These are phyloP conservation scores for Muscidifurax raptorellus DNA, from an alignment of 1,140 invertebrate species.

Conservation along the genomic window DNA sequence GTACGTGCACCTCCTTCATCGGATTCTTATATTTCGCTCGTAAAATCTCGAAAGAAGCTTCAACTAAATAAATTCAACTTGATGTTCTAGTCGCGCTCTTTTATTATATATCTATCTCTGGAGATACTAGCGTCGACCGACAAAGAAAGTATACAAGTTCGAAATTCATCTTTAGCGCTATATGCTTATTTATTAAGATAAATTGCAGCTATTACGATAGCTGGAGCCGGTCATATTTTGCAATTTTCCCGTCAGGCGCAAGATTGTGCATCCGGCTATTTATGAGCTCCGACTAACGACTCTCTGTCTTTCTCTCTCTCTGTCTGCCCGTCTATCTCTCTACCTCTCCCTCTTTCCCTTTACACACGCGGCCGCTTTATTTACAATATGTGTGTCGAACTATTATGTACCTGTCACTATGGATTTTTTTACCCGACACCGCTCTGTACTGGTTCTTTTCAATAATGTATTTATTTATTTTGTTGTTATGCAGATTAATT, in stretches of 20 bases:
- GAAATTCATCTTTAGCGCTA: not conserved
- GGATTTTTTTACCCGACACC: not conserved
- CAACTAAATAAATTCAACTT: constrained; percentile 21
- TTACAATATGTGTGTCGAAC: not conserved
- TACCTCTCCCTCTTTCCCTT: not conserved
- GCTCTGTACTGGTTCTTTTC: not conserved
- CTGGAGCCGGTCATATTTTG: constrained; percentile 63
- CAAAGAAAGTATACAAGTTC: constrained; percentile 4
- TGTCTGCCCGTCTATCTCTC: not conserved
- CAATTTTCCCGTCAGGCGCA: constrained; percentile 63
- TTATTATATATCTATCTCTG: no score
- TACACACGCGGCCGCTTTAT: no score
- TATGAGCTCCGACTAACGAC: constrained; percentile 52
- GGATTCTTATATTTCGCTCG: constrained; percentile 2
- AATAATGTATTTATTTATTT: no score
- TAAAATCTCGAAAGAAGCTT: constrained; percentile 6
- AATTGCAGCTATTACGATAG: constrained; percentile 65
- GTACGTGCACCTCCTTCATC: not conserved
- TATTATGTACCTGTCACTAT: not conserved
- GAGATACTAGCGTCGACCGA: no score
- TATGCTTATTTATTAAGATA: constrained; percentile 59
- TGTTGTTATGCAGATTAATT: no score
- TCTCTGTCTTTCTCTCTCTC: not conserved
- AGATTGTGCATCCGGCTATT: constrained; percentile 61
- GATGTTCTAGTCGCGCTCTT: not conserved